Conservation (phyloP, 2,888 invertebrate genomes). For the Erebia epiphron region DNA sequence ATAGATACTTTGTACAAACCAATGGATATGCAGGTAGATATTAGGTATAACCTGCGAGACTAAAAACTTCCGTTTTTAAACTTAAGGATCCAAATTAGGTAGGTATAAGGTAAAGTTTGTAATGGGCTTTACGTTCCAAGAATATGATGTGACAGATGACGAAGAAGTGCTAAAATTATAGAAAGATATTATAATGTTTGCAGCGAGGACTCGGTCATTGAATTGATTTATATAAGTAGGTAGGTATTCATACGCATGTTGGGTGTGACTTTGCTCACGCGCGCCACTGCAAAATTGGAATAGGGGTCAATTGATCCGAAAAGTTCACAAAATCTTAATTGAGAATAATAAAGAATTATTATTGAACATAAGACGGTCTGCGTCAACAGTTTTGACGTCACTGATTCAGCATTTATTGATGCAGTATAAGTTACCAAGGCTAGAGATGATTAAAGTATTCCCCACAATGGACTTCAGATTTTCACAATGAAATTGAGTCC, state of each 20-base stretch:
- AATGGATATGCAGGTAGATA: too few relatives aligned
- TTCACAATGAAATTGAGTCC: not conserved
- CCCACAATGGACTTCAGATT: slow-evolving; percentile 4
- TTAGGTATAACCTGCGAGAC: too few relatives aligned
- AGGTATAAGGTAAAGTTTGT: too few relatives aligned
- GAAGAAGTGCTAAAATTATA: too few relatives aligned
- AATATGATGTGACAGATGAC: too few relatives aligned
- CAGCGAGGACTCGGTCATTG: not conserved
- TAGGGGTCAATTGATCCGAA: slow-evolving; percentile 70
- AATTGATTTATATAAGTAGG: slow-evolving; percentile 17
- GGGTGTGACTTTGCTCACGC: slow-evolving; percentile 60
- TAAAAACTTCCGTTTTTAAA: too few relatives aligned
- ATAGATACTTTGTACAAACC: too few relatives aligned
- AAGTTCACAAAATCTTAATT: slow-evolving; percentile 70
- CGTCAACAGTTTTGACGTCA: slow-evolving; percentile 69
- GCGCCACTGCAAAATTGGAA: slow-evolving; percentile 55
- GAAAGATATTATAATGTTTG: too few relatives aligned
- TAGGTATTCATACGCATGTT: slow-evolving; percentile 38
- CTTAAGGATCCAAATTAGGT: too few relatives aligned
- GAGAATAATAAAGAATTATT: slow-evolving; percentile 69
- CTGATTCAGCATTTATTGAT: slow-evolving; percentile 48
- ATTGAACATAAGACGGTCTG: slow-evolving; percentile 58
- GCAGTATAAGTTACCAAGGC: slow-evolving; percentile 43
- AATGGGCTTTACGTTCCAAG: too few relatives aligned
- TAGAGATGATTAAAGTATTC: slow-evolving; percentile 28